A percentile compares a stretch with the other conserved stretches of the same genome.
These are phyloP conservation scores for Herpetotheres cachinnans DNA, from an alignment of 2,113 vertebrate genomes.

Conservation along the genomic window DNA sequence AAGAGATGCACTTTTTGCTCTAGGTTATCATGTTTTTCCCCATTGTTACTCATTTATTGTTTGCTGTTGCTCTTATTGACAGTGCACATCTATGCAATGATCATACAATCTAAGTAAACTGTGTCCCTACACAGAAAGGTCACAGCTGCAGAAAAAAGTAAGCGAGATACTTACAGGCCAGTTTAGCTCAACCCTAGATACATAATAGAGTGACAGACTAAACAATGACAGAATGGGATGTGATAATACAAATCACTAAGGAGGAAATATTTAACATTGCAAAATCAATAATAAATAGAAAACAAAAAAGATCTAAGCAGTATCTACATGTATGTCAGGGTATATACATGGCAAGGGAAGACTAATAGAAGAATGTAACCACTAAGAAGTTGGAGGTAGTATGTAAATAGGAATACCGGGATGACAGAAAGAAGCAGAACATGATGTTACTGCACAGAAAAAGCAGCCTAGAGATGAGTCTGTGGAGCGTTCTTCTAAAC, in stretches of 20 bases:
- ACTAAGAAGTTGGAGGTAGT: not conserved
- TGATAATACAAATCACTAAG: not conserved
- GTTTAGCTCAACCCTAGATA: not conserved
- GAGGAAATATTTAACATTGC: not conserved
- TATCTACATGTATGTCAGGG: not conserved
- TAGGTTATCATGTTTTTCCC: not conserved
- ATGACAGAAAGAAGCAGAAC: not conserved
- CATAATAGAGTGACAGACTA: not conserved
- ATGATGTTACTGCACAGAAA: not conserved
- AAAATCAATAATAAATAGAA: not conserved
- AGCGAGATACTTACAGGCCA: not conserved
- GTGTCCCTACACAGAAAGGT: not conserved
- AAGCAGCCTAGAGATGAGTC: not conserved
- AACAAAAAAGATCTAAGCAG: not conserved
- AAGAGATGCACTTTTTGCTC: not conserved
- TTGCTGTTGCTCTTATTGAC: not conserved
- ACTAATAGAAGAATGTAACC: not conserved
- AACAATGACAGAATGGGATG: not conserved
- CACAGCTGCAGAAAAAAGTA: not conserved
- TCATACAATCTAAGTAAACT: not conserved
- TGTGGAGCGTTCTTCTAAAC: not conserved
- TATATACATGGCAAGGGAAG: not conserved
- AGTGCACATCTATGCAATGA: not conserved
- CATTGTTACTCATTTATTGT: not conserved
- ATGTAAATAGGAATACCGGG: not conserved